Conservation (phyloP, 2,113 vertebrate species). For the Saguinus imperator region DNA sequence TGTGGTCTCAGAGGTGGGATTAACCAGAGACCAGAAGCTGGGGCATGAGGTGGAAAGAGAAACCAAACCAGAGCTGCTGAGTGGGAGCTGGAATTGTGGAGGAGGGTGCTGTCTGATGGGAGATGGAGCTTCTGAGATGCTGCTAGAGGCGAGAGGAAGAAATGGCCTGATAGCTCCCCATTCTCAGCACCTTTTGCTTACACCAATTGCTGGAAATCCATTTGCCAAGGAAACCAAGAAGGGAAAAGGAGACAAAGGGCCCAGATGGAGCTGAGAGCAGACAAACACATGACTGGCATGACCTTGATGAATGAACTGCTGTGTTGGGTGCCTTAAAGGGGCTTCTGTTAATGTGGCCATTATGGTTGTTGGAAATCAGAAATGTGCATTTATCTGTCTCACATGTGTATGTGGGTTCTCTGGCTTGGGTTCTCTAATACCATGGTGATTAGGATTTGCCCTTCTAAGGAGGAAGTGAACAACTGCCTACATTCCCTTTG, state of each 20-base stretch:
- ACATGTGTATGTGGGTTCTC: neutral
- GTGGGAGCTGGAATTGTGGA: neutral
- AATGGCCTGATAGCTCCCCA: neutral
- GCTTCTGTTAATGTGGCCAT: neutral
- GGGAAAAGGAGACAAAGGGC: neutral
- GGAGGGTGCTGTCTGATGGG: neutral
- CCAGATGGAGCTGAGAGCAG: neutral
- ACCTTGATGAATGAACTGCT: neutral
- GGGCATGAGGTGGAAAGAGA: neutral
- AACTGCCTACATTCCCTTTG: accelerated
- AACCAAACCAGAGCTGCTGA: neutral
- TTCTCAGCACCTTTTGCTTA: neutral
- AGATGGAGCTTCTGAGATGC: neutral
- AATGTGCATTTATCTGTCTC: neutral
- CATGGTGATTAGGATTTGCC: neutral
- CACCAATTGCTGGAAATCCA: neutral
- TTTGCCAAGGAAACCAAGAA: neutral
- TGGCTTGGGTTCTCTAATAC: neutral
- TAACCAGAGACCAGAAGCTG: neutral
- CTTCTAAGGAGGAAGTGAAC: neutral
- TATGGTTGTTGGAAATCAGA: neutral
- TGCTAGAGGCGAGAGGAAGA: neutral
- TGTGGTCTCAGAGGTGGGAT: neutral
- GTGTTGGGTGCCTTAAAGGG: neutral
- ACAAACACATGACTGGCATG: neutral